Evolutionary conservation across 1,140 invertebrate species (phyloP), one percentile per base, ranked within the genome.

Genomic region (Panagrolaimus sp.): DNA sequence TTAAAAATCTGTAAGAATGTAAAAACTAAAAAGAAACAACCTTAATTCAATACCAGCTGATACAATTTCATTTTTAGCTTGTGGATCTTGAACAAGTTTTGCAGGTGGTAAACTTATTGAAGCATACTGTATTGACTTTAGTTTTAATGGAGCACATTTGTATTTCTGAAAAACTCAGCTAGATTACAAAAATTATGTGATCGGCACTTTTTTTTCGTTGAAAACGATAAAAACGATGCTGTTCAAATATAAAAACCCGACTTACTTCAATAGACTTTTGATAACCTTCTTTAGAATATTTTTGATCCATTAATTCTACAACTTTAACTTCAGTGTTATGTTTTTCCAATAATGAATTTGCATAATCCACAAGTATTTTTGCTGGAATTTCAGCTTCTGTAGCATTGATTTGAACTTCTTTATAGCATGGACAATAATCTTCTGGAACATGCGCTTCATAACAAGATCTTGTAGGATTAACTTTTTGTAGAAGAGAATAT

Each of bases 371-470:
- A 11, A 85, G 48, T 38, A 70, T 72, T 27, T 68, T 20, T 1
- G 82, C 78, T 38, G 79, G 70, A 43, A 74, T 43, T 20, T 46
- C 42, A 20, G 65, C 69, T 16, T 73, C 74, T 62, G 16, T 20
- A 9, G 42, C 38, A 7, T 43, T 43, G 42, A 79, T 72, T 9
- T 51, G 43, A 5, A 73, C 63, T 68, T 76, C 74, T 16, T 66
- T 53, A 43, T 82, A 69, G 72, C 85, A 86, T 23, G 83, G 79
- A 69, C 85, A 86, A 79, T 83, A 85, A 67, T 85, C 84, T 16
- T 79, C 76, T 7, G 82, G 72, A 45, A 86, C 83, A 9, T 75
- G 70, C 0, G 84, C 84, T 44, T 78, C 67, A 16, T 78, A 72
- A 73, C 85, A 86, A 42, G 77, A 78, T 63, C 84, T 74, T 9